Evolutionary conservation across 2,888 invertebrate species (phyloP), one percentile per base, ranked within the genome.

Genomic region (Digitonthophagus gazella): DNA sequence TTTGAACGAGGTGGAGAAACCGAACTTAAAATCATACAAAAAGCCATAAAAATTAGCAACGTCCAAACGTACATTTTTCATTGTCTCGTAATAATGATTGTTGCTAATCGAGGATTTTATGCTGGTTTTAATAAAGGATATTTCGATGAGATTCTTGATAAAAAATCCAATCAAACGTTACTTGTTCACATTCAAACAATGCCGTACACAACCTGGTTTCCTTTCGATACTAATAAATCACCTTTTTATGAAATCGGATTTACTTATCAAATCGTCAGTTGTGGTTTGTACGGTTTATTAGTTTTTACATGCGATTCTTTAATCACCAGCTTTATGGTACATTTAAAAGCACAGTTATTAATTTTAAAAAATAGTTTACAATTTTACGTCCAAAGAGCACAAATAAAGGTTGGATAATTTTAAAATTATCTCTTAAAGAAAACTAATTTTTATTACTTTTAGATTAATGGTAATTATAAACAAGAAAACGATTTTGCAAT

Each of bases 171-270:
- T 18, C 28, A 14, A 22, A 71, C 70, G 3, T 16, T 61, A 8
- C 20, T 4, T 8, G 64, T 54, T 11, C 44, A 57, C 18, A 16
- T 58, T 18, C 18, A 66, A 61, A 28, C 69, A 3, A 16, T 73
- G 19, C 73, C 73, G n/a, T 73, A 71, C 61, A 67, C 66, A 14
- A 64, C 68, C 6, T 73, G 72, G 68, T 65, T 71, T 54, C 73
- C 73, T 1, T 72, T 71, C 64, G 72, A 73, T 58, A 68, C 68
- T 3, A 71, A 71, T 44, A 16, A 18, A 15, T 58, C 67, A 20
- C 69, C 68, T 6, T 67, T 69, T 61, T 73, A 73, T 58, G 65
- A 69, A 65, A 63, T 67, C 15, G 68, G 69, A 2, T 72, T 72
- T 44, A 28, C 15, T 64, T 72, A 71, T 55, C 71, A 73, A 64